Evolutionary conservation across 2,888 invertebrate genomes (phyloP).

Genomic region (Petrolisthes cinctipes): DNA sequence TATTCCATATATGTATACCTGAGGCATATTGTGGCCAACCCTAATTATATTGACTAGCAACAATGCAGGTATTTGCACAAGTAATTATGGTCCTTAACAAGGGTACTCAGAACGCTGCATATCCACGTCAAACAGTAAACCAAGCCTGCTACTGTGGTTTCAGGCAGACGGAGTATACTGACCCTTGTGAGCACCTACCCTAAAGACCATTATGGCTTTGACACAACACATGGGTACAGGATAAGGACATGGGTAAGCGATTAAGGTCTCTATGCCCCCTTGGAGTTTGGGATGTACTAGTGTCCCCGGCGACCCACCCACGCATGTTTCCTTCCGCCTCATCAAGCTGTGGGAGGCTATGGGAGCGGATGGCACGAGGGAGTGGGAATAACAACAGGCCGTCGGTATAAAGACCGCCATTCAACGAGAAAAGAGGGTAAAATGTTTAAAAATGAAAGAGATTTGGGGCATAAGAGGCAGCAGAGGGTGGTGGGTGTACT

Average conservation of each 20-base stretch:
- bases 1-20: constrained; percentile 39
- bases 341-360: constrained; percentile 37
- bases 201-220: background rate
- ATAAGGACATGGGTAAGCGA: background rate
- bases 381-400: constrained; percentile 44
- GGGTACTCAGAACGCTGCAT: constrained; percentile 25
- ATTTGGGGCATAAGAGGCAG: constrained; percentile 43
- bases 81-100: constrained; percentile 49
- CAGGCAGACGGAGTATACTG: background rate
- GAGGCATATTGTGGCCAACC: constrained; percentile 41
- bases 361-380: constrained; percentile 46
- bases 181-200: background rate
- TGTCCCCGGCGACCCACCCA: constrained; percentile 24
- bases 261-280: background rate
- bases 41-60: constrained; percentile 54
- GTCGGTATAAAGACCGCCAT: constrained; percentile 42
- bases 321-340: constrained; percentile 48
- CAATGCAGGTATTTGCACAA: constrained; percentile 50
- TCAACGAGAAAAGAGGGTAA: constrained; percentile 54
- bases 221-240: background rate
- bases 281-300: background rate
- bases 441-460: constrained; percentile 59
- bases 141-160: background rate
- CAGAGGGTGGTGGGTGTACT: constrained; percentile 22
- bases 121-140: background rate